Evolutionary conservation across 2,113 vertebrate genomes (phyloP).

Genomic region (Alectura lathami): DNA sequence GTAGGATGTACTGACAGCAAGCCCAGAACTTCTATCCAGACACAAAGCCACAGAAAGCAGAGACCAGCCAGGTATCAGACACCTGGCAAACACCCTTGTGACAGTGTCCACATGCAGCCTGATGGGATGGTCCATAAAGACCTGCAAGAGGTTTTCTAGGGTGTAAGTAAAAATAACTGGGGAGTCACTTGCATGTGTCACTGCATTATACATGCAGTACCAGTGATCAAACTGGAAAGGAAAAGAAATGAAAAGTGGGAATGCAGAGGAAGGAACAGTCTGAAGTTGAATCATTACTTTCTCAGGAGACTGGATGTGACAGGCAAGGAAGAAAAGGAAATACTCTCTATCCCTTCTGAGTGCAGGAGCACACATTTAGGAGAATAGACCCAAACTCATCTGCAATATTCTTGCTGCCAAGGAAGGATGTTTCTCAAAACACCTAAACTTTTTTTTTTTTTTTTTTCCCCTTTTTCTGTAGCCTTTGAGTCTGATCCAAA

Average conservation of each 20-base stretch:
- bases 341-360: neutral
- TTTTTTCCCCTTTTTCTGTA: neutral
- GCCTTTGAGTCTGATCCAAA: constrained; percentile 27
- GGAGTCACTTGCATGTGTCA: neutral
- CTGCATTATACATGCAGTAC: neutral
- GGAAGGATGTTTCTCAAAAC: neutral
- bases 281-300: neutral
- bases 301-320: neutral
- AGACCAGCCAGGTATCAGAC: neutral
- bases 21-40: neutral
- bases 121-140: neutral
- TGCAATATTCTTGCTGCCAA: neutral
- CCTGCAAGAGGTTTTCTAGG: neutral
- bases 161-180: neutral
- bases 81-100: neutral
- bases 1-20: neutral
- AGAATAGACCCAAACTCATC: neutral
- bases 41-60: neutral
- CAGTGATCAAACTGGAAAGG: neutral
- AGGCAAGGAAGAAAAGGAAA: neutral
- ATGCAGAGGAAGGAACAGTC: neutral
- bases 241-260: neutral
- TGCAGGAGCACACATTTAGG: neutral
- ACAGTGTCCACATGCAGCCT: neutral
- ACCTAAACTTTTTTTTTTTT: neutral